phyloP scores from a whole-genome alignment of 2,113 vertebrate genomes.

The Leucopternis melanops region DNA sequence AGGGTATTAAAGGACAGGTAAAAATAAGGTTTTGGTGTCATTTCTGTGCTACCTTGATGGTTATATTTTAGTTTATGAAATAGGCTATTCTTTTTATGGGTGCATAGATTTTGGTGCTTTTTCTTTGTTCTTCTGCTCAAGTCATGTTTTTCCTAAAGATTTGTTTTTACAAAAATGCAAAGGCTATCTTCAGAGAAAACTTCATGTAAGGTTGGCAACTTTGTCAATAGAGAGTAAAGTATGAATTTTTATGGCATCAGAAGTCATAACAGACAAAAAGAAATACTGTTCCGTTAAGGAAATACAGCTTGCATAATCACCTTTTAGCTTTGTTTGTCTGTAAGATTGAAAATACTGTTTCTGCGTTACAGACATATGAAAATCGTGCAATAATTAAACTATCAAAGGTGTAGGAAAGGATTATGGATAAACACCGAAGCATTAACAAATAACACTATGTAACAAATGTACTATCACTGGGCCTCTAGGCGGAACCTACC shows the following conservation, averaged over 20 bases:
- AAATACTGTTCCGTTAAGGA: background rate
- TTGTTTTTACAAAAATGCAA: background rate
- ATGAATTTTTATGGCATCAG: background rate
- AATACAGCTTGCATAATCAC: background rate
- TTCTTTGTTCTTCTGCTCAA: background rate
- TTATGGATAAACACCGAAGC: background rate
- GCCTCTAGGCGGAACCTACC: background rate
- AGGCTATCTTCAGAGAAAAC: background rate
- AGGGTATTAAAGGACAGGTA: conserved; percentile 97
- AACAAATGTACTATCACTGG: fast-evolving
- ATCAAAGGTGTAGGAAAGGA: background rate
- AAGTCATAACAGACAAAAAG: background rate
- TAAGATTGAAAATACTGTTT: background rate
- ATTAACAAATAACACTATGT: background rate
- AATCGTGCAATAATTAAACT: background rate
- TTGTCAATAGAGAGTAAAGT: background rate
- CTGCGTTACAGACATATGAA: background rate
- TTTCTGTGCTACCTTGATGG: conserved; percentile 18
- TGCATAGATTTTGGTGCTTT: background rate
- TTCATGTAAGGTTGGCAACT: background rate
- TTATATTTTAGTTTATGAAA: background rate
- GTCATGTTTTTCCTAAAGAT: background rate
- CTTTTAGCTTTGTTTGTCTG: background rate
- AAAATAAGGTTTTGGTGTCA: conserved; percentile 44
- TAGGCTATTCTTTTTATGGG: background rate